Base-by-base conservation (phyloP, 1,140 invertebrate species). In the Drosophila murphyi region DNA sequence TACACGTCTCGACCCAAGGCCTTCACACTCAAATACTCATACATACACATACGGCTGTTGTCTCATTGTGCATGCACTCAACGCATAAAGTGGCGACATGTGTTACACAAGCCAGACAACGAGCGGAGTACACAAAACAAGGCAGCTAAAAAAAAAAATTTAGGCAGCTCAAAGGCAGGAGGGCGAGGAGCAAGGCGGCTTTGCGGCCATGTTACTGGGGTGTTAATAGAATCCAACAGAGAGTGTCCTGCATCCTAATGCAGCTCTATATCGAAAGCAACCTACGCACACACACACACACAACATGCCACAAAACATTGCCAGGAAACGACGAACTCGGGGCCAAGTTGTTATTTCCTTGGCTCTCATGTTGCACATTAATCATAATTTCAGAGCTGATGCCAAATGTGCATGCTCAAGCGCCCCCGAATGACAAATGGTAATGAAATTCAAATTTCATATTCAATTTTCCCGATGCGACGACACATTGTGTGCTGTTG, bases 11-110 rank as follows among this genome's bases (percentile, higher is more conserved):
- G 51, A 29, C 61, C 43, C 8, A 28, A 43, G 54, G 45, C 29
- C 7, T 12, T 5, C n/a, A 4, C 35, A 20, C 48, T 34, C 48
- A 29, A 50, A 8, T 34, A 50, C 35, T 28, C 64, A 32, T 35
- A n/a, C 41, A 29, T 41, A 28, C 55, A 50, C 20, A 34, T 37
- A 45, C 68, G 37, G 59, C 67, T 80, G 74, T 80, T 68, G 78
- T 69, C 79, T 87, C 83, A 87, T 87, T 87, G 72, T 76, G 82
- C 72, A 87, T 87, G 79, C 82, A 79, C 69, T 76, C 69, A 76
- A 76, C 83, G 79, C 82, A 88, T 87, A 82, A 88, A 80, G 83
- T 88, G 82, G 82, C 83, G 69, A 87, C 83, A 87, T 87, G 82
- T 87, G 82, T 80, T 82, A 65, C 82, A 71, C 56, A 50, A 73